Base-by-base conservation (phyloP, 2,113 vertebrate genomes). In the Cryptotis parvus region DNA sequence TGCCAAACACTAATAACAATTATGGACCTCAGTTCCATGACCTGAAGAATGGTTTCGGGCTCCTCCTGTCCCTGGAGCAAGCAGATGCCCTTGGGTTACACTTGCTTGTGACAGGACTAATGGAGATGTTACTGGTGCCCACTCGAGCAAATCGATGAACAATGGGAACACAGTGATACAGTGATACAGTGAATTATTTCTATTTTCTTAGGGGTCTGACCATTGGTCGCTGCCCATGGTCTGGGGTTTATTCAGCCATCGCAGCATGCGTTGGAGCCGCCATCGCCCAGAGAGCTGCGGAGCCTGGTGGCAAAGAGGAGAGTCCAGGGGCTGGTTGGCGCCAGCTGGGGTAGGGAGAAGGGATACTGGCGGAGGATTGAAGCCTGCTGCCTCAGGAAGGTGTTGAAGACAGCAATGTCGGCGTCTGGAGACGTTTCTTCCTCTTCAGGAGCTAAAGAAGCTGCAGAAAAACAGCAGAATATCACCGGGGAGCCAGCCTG, bases 301-400 rank as follows among this genome's bases (percentile, higher is more conserved):
- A 22, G 98, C 98, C 97, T 99, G 99, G 41, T 1, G 14, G 89
- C 97, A 98, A 86, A 98, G 95, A 0, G 96, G 72, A 0, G 97
- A 97, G 0, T 92, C 82, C 0, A 61, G 72, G 2, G 98, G 97
- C 86, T 99, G 98, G 26, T 98, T 99, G 68, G 98, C 95, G 98
- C 98, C 94, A 98, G 98, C 96, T 99, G 99, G 75, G 97, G 66
- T 75, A 98, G 98, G 20, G 99, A 97, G 6, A 94, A 87, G 0
- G 99, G 99, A 94, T 98, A 98, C 79, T 95, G 97, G 77, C 98
- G 97, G 39, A 99, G 97, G 24, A 98, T 52, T 8, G 95, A 39
- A 5, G 96, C 89, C 65, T 99, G 98, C 45, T 96, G 97, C 70
- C 75, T 96, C 94, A 99, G 96, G 93, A 99, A 99, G 58, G 76